A percentile compares a stretch with the other conserved stretches of the same genome.
Evolutionary conservation across 2,113 vertebrate genomes (phyloP).

Genomic region (Hirundichthys speculiger): DNA sequence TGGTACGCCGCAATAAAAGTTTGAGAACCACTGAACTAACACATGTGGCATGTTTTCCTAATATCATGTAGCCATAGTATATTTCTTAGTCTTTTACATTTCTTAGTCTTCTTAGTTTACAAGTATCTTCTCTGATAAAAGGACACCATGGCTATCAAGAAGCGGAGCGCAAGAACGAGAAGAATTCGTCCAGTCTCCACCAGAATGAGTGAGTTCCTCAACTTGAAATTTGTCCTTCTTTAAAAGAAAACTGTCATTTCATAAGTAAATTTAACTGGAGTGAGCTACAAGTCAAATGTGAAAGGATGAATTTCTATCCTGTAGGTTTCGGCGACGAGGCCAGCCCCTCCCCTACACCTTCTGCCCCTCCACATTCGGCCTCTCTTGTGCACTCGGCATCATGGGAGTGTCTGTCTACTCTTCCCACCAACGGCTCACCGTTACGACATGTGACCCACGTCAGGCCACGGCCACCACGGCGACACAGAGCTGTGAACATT

Average conservation of each 20-base stretch:
- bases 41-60: too few relatives aligned
- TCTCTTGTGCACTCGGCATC: conserved; percentile 85
- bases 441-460: conserved; percentile 88
- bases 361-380: conserved; percentile 77
- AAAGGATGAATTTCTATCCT: background rate
- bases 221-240: background rate
- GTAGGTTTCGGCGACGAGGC: conserved; percentile 77
- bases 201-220: conserved; percentile 85
- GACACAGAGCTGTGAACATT: conserved; percentile 75
- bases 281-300: background rate
- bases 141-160: conserved; percentile 93
- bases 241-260: background rate
- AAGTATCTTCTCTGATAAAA: conserved; percentile 48
- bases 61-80: too few relatives aligned
- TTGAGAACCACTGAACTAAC: too few relatives aligned
- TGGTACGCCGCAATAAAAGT: too few relatives aligned
- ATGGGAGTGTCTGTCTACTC: conserved; percentile 87
- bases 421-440: conserved; percentile 89
- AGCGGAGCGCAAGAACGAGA: conserved; percentile 86
- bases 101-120: background rate
- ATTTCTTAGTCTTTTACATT: too few relatives aligned
- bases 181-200: conserved; percentile 90
- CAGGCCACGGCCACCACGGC: conserved; percentile 86
- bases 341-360: conserved; percentile 77
- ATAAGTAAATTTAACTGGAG: background rate